Evolutionary conservation across 2,888 invertebrate species (phyloP).

Genomic region (Meiosimyza decipiens): DNA sequence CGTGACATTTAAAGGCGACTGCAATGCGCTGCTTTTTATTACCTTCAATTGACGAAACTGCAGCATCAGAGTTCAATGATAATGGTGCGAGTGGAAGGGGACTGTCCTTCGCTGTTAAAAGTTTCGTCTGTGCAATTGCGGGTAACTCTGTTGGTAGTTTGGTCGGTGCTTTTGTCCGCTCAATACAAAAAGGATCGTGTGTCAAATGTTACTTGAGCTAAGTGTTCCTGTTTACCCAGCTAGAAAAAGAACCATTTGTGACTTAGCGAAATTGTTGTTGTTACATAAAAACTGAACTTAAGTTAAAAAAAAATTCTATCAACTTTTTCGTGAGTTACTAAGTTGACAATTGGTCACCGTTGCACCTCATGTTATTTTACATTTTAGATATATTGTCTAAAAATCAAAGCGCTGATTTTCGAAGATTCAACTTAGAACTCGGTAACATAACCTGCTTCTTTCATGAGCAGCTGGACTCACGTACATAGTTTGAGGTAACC

Average conservation of each 20-base stretch:
- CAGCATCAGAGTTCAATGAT: slow-evolving; percentile 10
- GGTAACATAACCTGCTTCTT: too few relatives aligned
- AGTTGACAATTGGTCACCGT: neutral
- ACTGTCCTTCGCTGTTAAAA: neutral
- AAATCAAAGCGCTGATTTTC: too few relatives aligned
- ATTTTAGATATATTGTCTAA: neutral
- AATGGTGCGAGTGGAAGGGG: slow-evolving; percentile 8
- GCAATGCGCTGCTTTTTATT: slow-evolving; percentile 16
- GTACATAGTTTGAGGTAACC: too few relatives aligned
- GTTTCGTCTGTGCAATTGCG: neutral
- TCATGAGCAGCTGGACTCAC: too few relatives aligned
- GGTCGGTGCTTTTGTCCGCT: neutral
- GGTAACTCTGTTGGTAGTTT: neutral
- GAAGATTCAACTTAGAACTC: too few relatives aligned
- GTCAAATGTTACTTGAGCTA: neutral
- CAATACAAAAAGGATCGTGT: neutral
- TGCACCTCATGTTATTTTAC: neutral
- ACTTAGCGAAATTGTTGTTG: too few relatives aligned
- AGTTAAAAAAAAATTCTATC: too few relatives aligned
- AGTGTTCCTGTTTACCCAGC: neutral
- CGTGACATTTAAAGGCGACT: slow-evolving; percentile 4
- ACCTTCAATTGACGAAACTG: neutral
- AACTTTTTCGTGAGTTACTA: too few relatives aligned
- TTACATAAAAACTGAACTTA: too few relatives aligned
- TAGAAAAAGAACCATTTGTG: slow-evolving; percentile 3